Percentiles rank a stretch among this genome's conserved stretches.
Evolutionary conservation across 2,888 invertebrate species (phyloP).

Genomic region (Magallana nippona): DNA sequence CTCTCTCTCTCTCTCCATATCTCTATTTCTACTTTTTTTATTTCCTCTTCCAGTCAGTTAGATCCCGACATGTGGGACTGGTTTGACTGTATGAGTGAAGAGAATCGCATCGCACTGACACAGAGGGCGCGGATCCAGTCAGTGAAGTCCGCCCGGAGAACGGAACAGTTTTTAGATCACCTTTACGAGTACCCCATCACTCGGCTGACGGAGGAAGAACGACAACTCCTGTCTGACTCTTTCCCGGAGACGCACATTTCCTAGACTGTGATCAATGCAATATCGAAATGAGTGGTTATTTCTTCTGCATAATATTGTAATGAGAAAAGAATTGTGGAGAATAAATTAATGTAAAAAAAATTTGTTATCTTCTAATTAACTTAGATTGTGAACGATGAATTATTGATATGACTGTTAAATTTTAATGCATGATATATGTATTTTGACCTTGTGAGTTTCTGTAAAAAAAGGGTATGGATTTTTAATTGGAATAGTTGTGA

Average conservation of each 20-base stretch:
- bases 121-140: conserved; percentile 27
- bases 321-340: no score
- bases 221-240: conserved; percentile 25
- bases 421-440: no score
- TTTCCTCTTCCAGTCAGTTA: conserved; percentile 34
- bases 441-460: no score
- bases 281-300: no score
- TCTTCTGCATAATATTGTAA: no score
- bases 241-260: conserved; percentile 32
- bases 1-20: conserved; percentile 21
- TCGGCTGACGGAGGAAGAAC: conserved; percentile 31
- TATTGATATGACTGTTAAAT: no score
- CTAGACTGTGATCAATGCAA: neutral
- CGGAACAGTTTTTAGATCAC: neutral
- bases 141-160: conserved; percentile 5
- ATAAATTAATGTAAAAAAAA: no score
- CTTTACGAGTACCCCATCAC: conserved; percentile 34
- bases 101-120: conserved; percentile 50
- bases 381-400: no score
- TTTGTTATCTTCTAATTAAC: no score
- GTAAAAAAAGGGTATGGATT: no score
- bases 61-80: conserved; percentile 50
- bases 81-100: conserved; percentile 60
- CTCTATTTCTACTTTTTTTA: no score
- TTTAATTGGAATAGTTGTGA: no score